Evolutionary conservation across 2,888 invertebrate species (phyloP).

Genomic region (Lepidochitona cinerea): DNA sequence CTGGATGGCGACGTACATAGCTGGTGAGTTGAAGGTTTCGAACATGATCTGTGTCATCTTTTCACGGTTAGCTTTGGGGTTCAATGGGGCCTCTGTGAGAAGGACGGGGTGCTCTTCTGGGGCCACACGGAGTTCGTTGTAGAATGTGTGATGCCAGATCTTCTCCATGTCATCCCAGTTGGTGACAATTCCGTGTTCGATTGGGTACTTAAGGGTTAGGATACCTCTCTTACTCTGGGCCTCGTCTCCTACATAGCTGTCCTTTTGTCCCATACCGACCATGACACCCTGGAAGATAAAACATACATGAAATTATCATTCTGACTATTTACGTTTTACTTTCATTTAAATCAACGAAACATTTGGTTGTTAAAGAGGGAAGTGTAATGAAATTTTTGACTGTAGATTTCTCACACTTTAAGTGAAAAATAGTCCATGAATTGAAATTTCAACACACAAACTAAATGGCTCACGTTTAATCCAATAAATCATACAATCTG

Average conservation of each 20-base stretch:
- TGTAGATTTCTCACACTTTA: too few species aligned
- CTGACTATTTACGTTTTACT: too few species aligned
- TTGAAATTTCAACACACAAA: too few species aligned
- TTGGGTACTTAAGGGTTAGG: background rate
- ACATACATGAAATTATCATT: too few species aligned
- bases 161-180: background rate
- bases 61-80: background rate
- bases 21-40: background rate
- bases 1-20: background rate
- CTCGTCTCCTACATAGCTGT: background rate
- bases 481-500: too few species aligned
- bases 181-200: background rate
- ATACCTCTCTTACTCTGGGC: background rate
- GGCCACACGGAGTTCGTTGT: background rate
- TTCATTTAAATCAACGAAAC: too few species aligned
- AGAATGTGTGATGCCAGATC: background rate
- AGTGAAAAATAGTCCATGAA: too few species aligned
- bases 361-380: too few species aligned
- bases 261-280: constrained; percentile 97
- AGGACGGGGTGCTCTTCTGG: background rate
- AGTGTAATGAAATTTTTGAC: too few species aligned
- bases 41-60: background rate
- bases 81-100: background rate
- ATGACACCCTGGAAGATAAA: constrained; percentile 74
- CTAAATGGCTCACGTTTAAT: too few species aligned